These are phyloP conservation scores for Stichodactyla mertensii DNA, from an alignment of 64 coral and sea anemone species.

Conservation along the genomic window DNA sequence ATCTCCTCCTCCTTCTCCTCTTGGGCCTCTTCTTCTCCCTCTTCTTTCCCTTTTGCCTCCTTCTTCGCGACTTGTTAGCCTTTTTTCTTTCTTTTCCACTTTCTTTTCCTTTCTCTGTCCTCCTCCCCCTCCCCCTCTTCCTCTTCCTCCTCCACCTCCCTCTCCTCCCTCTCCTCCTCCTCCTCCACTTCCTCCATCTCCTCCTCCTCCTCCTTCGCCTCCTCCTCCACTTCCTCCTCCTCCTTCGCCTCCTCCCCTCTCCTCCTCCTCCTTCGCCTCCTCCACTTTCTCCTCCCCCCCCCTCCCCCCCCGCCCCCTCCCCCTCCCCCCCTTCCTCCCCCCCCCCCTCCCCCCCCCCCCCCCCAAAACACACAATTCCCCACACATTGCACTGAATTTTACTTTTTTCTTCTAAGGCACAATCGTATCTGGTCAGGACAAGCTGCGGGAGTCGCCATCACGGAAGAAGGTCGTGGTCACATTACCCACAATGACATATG, in stretches of 20 bases:
- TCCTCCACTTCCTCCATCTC: too few species aligned
- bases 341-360: too few species aligned
- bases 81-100: too few species aligned
- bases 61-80: too few species aligned
- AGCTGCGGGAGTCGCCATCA: conserved; percentile 87
- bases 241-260: not conserved
- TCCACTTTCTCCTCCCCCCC: not conserved
- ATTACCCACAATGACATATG: conserved; percentile 93
- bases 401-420: conserved; percentile 44
- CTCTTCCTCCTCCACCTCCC: too few species aligned
- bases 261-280: not conserved
- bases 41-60: too few species aligned
- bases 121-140: not conserved
- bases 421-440: conserved; percentile 97
- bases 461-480: conserved; percentile 86
- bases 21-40: too few species aligned
- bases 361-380: too few species aligned
- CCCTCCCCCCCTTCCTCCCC: not conserved
- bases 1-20: too few species aligned
- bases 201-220: not conserved
- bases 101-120: not conserved
- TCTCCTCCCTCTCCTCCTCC: too few species aligned
- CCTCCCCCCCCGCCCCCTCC: too few species aligned
- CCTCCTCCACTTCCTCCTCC: not conserved
- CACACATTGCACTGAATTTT: not conserved